These are phyloP conservation scores for Halcyon chelicuti DNA, from an alignment of 2,797 vertebrate genomes.

Conservation along the genomic window DNA sequence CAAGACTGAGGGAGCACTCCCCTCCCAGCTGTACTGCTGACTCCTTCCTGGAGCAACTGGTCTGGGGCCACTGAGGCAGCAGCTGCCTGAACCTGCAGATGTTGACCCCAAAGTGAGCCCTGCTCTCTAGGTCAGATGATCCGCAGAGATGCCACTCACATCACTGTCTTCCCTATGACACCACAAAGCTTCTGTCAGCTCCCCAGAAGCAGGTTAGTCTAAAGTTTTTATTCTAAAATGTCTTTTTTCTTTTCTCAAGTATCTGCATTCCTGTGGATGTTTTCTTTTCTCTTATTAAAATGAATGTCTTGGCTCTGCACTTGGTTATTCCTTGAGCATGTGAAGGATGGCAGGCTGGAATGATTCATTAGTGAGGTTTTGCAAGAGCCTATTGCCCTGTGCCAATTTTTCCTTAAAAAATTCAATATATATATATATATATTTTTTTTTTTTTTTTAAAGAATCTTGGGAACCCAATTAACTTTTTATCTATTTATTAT, in stretches of 20 bases:
- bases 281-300: not conserved
- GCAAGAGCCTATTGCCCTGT: not conserved
- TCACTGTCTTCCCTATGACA: not conserved
- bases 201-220: not conserved
- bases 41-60: not conserved
- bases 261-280: not conserved
- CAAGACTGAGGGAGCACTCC: not conserved
- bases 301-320: not conserved
- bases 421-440: too few species aligned
- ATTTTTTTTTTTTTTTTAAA: not conserved
- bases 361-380: conserved; percentile 1
- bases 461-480: not conserved
- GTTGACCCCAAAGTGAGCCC: not conserved
- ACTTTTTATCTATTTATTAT: not conserved
- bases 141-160: not conserved
- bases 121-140: rapidly evolving
- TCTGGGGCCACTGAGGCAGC: not conserved
- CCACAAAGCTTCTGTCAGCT: not conserved
- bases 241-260: not conserved
- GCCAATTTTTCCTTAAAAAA: conserved; percentile 4
- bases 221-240: not conserved
- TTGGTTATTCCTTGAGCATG: not conserved
- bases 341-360: not conserved
- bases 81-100: not conserved
- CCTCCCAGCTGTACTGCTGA: not conserved